Conservation (phyloP, 2,888 invertebrate genomes). For the Muschampia plurimacula region DNA sequence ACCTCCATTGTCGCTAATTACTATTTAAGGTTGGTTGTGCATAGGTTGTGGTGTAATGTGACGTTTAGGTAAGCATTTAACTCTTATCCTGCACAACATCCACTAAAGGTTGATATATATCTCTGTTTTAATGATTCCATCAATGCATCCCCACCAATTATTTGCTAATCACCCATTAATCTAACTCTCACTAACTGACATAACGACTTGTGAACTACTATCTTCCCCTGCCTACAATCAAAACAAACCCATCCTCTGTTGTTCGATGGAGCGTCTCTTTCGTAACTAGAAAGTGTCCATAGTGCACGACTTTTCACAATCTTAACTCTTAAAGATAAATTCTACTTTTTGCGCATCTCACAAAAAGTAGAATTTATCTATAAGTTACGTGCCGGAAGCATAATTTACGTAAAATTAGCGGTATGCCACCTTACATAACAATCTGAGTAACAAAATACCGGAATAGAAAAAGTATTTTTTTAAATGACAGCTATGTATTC, state of each 20-base stretch:
- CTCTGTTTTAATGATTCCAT: too few relatives aligned
- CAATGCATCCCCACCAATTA: too few relatives aligned
- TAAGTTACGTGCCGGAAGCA: constrained; percentile 41
- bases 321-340: constrained; percentile 37
- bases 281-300: constrained; percentile 76
- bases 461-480: constrained; percentile 23
- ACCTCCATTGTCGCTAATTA: too few relatives aligned
- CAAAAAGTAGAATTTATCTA: constrained; percentile 12
- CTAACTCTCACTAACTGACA: constrained; percentile 16
- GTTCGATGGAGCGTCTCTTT: constrained; percentile 74
- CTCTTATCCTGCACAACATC: too few relatives aligned
- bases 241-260: constrained; percentile 61
- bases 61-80: too few relatives aligned
- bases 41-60: too few relatives aligned
- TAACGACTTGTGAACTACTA: constrained; percentile 58
- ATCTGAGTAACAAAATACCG: neutral
- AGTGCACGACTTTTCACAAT: constrained; percentile 53
- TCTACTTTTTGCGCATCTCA: constrained; percentile 47
- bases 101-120: too few relatives aligned
- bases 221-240: constrained; percentile 39
- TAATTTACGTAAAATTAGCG: constrained; percentile 38
- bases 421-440: constrained; percentile 19
- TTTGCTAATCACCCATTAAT: neutral
- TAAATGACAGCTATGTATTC: constrained; percentile 29
- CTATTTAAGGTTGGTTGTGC: too few relatives aligned